Base-by-base conservation (phyloP, 2,113 vertebrate genomes). In the Leptodactylus fuscus region DNA sequence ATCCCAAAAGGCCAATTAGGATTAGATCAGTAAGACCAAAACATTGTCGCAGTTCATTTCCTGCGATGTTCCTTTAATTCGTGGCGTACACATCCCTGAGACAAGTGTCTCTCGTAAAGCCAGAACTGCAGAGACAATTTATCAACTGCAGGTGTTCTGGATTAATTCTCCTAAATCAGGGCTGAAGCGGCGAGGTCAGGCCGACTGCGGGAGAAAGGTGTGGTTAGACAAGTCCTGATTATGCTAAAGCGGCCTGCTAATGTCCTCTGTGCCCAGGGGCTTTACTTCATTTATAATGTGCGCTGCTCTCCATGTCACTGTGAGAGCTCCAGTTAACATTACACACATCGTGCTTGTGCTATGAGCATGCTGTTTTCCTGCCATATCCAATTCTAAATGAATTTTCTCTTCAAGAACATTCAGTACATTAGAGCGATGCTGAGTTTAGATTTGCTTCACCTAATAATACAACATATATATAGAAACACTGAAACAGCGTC, bases 101-200 rank as follows among this genome's bases (percentile, higher is more conserved):
- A 27, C 8, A 32, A 51, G 24, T 75, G 74, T 55, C 44, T 55
- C 46, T 22, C 34, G 49, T 34, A 34, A 10, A 53, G 27, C 75
- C 49, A 55, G 18, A 78, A 36, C 27, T 55, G 49, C 29, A 22
- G 75, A 55, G 75, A 53, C 49, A 78, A 55, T 34, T 78, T 46
- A 75, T 48, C 36, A 73, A 73, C 70, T 24, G 70, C 36, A 44
- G 70, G 74, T 51, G 74, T 51, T 29, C 11, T 10, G 29, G 27
- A 78, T 78, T 55, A 32, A 53, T 78, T 34, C 48, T 55, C 75
- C 49, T 78, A 29, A 78, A 78, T 78, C 75, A 55, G 49, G 75
- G 75, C 75, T 55, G 48, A 12, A 53, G 48, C 29, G 20, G 48
- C 12, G 75, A 78, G 75, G 75, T 78, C 74, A 76, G 74, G 46